These are phyloP conservation scores for Leucoma salicis DNA, from an alignment of 2,888 invertebrate genomes.

Conservation along the genomic window DNA sequence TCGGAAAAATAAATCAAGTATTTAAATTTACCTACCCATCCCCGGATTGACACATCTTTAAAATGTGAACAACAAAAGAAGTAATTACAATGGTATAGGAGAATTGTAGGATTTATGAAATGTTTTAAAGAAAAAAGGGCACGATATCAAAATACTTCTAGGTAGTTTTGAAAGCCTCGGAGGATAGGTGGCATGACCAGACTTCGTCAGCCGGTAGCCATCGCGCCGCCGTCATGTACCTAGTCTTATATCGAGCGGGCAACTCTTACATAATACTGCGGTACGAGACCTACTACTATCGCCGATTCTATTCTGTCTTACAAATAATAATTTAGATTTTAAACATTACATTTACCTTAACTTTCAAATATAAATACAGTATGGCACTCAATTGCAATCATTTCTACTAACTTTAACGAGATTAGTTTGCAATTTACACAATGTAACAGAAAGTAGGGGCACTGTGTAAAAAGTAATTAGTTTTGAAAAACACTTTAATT, in stretches of 20 bases:
- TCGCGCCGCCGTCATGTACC: conserved; percentile 44
- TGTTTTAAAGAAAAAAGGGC: no score
- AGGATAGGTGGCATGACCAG: conserved; percentile 44
- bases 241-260: conserved; percentile 65
- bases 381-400: neutral
- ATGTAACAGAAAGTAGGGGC: neutral
- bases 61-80: no score
- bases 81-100: no score
- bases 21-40: no score
- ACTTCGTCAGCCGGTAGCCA: conserved; percentile 42
- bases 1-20: no score
- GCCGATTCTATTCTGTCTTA: conserved; percentile 47
- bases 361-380: neutral
- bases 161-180: no score
- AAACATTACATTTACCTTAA: conserved; percentile 16
- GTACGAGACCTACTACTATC: conserved; percentile 58
- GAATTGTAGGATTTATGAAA: no score
- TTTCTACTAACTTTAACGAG: neutral
- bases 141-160: no score
- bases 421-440: neutral
- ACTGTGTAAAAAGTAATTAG: neutral
- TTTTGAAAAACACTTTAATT: conserved; percentile 6
- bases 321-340: conserved; percentile 38
- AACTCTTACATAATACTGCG: conserved; percentile 73
- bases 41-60: no score